Evolutionary conservation across 2,797 vertebrate species (phyloP).

Genomic region (Ciconia nigra): DNA sequence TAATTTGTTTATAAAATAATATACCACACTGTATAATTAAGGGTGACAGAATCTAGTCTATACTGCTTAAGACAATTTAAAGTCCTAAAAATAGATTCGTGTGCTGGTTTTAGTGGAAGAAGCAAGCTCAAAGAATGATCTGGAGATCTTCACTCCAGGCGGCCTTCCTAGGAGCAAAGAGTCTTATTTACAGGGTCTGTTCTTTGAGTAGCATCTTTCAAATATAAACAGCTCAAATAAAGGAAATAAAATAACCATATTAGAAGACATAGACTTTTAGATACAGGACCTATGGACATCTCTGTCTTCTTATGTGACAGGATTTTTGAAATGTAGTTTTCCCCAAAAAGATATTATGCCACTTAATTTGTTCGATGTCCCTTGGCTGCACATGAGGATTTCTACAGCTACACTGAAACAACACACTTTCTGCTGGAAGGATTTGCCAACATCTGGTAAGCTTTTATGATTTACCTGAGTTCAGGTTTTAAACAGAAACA

Average conservation of each 20-base stretch:
- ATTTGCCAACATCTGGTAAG: not conserved
- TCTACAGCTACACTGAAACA: not conserved
- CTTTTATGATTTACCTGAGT: not conserved
- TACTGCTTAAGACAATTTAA: not conserved
- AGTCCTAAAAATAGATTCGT: not conserved
- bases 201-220: not conserved
- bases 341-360: not conserved
- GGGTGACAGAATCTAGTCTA: not conserved
- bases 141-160: not conserved
- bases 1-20: not conserved
- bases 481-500: not conserved
- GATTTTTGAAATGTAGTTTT: not conserved
- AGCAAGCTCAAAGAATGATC: not conserved
- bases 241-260: not conserved
- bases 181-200: not conserved
- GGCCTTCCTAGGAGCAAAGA: not conserved
- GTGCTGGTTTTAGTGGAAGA: not conserved
- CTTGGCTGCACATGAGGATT: not conserved
- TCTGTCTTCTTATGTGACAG: not conserved
- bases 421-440: not conserved
- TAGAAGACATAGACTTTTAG: not conserved
- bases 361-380: not conserved
- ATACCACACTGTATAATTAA: not conserved
- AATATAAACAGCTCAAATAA: not conserved
- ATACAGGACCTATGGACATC: not conserved